A percentile compares a stretch with the other conserved stretches of the same genome.
These are phyloP conservation scores for Lordiphosa clarofinis DNA, from an alignment of 1,140 invertebrate species.

Conservation along the genomic window DNA sequence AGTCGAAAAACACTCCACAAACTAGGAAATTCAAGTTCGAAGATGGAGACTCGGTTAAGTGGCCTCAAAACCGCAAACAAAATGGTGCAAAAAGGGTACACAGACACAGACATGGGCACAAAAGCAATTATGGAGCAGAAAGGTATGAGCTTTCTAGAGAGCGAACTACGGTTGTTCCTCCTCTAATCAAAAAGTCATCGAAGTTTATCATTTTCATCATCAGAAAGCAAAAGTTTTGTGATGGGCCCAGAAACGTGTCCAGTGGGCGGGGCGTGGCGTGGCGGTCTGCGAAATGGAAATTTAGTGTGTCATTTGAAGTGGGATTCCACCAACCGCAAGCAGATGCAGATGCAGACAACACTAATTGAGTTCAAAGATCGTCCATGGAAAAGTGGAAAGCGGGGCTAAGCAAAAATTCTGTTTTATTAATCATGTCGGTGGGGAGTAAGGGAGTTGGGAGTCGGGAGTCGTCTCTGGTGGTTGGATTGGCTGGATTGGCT, in stretches of 20 bases:
- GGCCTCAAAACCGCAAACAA: slow-evolving; percentile 49
- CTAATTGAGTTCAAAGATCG: slow-evolving; percentile 72
- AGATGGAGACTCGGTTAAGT: slow-evolving; percentile 18
- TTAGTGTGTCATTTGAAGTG: slow-evolving; percentile 62
- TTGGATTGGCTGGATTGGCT: slow-evolving; percentile 1
- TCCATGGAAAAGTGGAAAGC: slow-evolving; percentile 49
- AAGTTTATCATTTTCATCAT: slow-evolving; percentile 65
- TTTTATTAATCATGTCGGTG: slow-evolving; percentile 52
- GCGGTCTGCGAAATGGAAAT: slow-evolving; percentile 58
- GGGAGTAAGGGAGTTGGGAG: background rate
- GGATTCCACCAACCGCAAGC: background rate
- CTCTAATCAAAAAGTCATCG: slow-evolving; percentile 64
- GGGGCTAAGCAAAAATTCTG: slow-evolving; percentile 7
- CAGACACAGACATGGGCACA: slow-evolving; percentile 3
- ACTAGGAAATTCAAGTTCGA: background rate
- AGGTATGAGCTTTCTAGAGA: slow-evolving; percentile 19
- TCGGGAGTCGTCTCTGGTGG: background rate
- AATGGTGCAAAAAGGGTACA: slow-evolving; percentile 68
- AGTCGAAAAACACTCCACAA: too few relatives aligned
- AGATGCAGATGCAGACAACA: slow-evolving; percentile 30
- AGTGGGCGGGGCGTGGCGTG: slow-evolving; percentile 61
- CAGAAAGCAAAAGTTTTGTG: slow-evolving; percentile 48
- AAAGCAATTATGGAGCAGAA: slow-evolving; percentile 10
- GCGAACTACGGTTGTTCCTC: background rate
- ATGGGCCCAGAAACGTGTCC: slow-evolving; percentile 61